These are phyloP conservation scores for Hydrolagus affinis DNA, from an alignment of 2,113 vertebrate genomes.

Conservation along the genomic window DNA sequence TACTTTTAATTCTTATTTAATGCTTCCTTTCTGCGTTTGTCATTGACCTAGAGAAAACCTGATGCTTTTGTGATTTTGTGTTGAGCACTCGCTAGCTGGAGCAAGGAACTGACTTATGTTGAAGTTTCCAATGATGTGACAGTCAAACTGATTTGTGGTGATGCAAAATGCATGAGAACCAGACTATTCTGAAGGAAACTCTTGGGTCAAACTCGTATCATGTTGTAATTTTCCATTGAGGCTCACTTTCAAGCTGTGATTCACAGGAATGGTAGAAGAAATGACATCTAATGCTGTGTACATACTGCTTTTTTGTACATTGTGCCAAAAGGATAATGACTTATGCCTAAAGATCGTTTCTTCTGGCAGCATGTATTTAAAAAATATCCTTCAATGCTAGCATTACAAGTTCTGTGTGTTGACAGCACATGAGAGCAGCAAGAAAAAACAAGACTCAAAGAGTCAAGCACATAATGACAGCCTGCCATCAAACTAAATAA, in stretches of 20 bases:
- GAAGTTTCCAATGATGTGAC: slow-evolving; percentile 38
- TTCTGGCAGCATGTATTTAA: not conserved
- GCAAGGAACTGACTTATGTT: not conserved
- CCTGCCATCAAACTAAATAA: not conserved
- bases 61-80: not conserved
- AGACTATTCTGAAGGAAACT: slow-evolving; percentile 48
- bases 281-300: not conserved
- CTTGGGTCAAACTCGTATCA: slow-evolving; percentile 42
- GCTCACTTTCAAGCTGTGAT: slow-evolving; percentile 43
- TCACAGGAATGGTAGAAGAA: slow-evolving; percentile 32
- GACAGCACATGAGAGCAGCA: not conserved
- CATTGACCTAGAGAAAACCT: not conserved
- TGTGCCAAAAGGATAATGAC: not conserved
- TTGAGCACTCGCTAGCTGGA: not conserved
- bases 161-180: slow-evolving; percentile 61
- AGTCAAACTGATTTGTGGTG: slow-evolving; percentile 58
- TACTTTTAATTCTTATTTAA: not conserved
- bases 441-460: not conserved
- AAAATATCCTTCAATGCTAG: not conserved
- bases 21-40: not conserved
- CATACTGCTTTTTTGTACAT: not conserved
- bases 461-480: not conserved
- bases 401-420: slow-evolving; percentile 9
- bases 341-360: not conserved
- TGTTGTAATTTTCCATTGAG: slow-evolving; percentile 54